Evolutionary conservation across 2,797 vertebrate species (phyloP).

Genomic region (Hydrophis major): DNA sequence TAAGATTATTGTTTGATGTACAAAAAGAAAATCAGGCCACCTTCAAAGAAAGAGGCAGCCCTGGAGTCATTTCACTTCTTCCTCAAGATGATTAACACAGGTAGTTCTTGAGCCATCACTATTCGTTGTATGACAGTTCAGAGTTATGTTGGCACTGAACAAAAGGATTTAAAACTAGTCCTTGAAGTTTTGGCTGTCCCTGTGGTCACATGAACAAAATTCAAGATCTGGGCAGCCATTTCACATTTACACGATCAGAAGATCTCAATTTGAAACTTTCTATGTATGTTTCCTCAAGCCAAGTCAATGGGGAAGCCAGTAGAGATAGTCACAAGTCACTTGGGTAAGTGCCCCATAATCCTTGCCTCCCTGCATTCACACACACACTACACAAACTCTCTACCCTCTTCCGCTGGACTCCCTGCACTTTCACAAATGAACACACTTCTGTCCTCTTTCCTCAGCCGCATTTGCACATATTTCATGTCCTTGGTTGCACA

Average conservation of each 20-base stretch:
- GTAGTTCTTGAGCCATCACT: not conserved
- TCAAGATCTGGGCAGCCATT: not conserved
- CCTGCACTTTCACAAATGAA: not conserved
- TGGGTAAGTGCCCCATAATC: not conserved
- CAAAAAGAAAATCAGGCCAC: not conserved
- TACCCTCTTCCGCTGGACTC: not conserved
- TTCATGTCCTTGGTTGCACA: no score
- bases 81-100: slow-evolving; percentile 17
- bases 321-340: not conserved
- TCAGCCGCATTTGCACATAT: not conserved
- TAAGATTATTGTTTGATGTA: slow-evolving; percentile 18
- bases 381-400: not conserved
- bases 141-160: not conserved
- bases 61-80: slow-evolving; percentile 22
- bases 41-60: slow-evolving; percentile 32
- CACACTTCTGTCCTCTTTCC: not conserved
- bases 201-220: not conserved
- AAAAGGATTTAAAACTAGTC: not conserved
- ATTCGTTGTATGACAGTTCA: not conserved
- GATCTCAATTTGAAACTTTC: not conserved
- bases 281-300: not conserved
- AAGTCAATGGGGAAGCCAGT: not conserved
- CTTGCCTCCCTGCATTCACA: not conserved
- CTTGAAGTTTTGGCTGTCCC: not conserved
- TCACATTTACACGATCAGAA: not conserved